Evolutionary conservation across 2,888 invertebrate species (phyloP).

Genomic region (Drosophila formosana): DNA sequence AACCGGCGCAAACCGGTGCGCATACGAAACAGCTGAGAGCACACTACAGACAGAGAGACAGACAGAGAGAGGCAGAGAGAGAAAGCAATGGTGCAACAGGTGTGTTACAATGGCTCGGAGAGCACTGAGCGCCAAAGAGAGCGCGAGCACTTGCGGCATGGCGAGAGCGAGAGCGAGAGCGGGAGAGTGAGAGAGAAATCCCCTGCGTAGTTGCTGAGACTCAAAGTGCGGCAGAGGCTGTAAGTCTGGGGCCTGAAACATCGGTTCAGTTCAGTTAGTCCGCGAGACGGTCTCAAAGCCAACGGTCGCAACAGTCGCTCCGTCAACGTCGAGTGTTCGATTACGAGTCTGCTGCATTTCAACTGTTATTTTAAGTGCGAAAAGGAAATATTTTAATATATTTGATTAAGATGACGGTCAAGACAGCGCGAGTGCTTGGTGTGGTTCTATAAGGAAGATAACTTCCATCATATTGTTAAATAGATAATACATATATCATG

Average conservation of each 20-base stretch:
- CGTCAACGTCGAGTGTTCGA: slow-evolving; percentile 22
- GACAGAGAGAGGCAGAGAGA: slow-evolving; percentile 16
- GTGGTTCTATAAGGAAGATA: slow-evolving; percentile 32
- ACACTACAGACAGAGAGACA: slow-evolving; percentile 13
- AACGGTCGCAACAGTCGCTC: slow-evolving; percentile 56
- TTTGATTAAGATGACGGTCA: slow-evolving; percentile 41
- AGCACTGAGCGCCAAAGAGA: slow-evolving; percentile 40
- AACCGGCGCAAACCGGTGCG: slow-evolving; percentile 67
- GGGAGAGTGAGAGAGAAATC: background rate
- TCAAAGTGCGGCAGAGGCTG: background rate
- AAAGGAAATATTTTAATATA: slow-evolving; percentile 16
- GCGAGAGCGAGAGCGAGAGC: background rate
- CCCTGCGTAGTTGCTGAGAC: background rate
- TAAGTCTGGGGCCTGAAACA: slow-evolving; percentile 9
- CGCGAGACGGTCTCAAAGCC: slow-evolving; percentile 70
- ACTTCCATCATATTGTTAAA: slow-evolving; percentile 9
- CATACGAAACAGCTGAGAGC: slow-evolving; percentile 43
- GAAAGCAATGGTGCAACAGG: slow-evolving; percentile 43
- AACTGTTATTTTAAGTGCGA: slow-evolving; percentile 44
- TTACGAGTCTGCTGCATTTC: slow-evolving; percentile 11
- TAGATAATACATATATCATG: slow-evolving; percentile 40
- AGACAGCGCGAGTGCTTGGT: slow-evolving; percentile 46
- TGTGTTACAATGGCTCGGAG: slow-evolving; percentile 47
- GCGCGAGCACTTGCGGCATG: background rate
- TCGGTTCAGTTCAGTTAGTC: slow-evolving; percentile 50